Base-by-base conservation (phyloP, 2,888 invertebrate species). In the Stratiomys singularior region DNA sequence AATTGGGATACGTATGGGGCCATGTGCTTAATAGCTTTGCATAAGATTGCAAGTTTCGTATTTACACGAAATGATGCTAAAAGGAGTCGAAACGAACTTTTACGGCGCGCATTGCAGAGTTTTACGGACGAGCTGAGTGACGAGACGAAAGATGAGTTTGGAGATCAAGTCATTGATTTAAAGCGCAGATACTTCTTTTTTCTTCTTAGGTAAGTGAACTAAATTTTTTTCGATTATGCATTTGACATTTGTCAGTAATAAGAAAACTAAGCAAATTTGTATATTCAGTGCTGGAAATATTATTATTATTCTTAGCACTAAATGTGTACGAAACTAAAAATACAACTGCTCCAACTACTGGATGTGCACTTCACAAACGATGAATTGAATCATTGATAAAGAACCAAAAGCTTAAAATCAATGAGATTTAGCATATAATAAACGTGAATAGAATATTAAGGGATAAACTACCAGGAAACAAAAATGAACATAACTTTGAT, bases 151-250 rank as follows among this genome's bases (percentile, higher is more conserved):
- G 90, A 92, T 80, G 92, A 93, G 84, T 96, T 92, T 86, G 92
- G 93, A 58, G 93, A 92, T 85, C 90, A 94, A 84, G 90, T 96
- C 9, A 91, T 93, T 82, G 93, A 95, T 84, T 89, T 97, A 52
- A 96, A 96, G 0, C 89, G 97, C 81, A 89, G 95, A 82, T 96
- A 95, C 88, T 96, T 96, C 85, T 95, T 96, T 84, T 94, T 94
- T 83, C 86, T 97, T 69, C 88, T 97, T 18, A 91, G 95, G 93
- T 94, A 82, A 81, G 81, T 5, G 52, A 5, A 52, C 15, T 52
- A 13, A 44, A 9, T 7, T 44, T n/a, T n/a, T n/a, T n/a, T n/a
- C n/a, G n/a, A n/a, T n/a, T n/a, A n/a, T n/a, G n/a, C n/a, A n/a
- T n/a, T n/a, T n/a, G n/a, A n/a, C n/a, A n/a, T n/a, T n/a, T n/a